Conservation (phyloP, 2,797 vertebrate genomes). For the Cryptoblepharus egeriae region DNA sequence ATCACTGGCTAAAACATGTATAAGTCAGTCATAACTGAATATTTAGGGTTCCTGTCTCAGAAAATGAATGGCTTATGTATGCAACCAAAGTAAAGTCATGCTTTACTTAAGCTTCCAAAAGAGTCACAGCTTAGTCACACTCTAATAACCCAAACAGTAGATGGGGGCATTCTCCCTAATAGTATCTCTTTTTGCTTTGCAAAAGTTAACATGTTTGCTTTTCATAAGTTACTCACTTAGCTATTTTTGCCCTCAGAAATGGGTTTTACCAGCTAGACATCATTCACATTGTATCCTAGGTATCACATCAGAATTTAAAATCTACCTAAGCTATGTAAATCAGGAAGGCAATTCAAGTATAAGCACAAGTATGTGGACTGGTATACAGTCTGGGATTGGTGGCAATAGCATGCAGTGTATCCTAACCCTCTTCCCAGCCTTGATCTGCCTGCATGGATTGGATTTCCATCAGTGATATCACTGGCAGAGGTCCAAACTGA, state of each 20-base stretch:
- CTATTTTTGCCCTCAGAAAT: constrained; percentile 9
- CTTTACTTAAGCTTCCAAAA: background rate
- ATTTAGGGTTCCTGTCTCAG: background rate
- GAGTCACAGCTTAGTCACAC: no score
- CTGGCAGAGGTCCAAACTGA: no score
- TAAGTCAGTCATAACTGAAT: background rate
- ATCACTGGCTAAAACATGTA: background rate
- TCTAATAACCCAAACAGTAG: background rate
- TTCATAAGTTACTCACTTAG: background rate
- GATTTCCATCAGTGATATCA: no score
- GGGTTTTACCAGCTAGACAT: background rate
- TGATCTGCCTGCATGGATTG: no score
- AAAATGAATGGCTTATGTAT: background rate
- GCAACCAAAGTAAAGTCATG: background rate
- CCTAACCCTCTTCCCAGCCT: no score
- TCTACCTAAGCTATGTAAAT: background rate
- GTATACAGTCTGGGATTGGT: background rate
- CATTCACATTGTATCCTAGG: background rate
- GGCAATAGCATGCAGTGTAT: no score
- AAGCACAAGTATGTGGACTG: background rate
- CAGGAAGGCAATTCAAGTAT: background rate
- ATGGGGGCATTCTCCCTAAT: background rate
- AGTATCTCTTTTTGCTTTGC: background rate
- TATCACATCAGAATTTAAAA: background rate
- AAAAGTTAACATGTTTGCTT: background rate